A percentile compares a stretch with the other conserved stretches of the same genome.
Evolutionary conservation across 2,888 invertebrate genomes (phyloP).

Genomic region (Nipponacmea schrenckii): DNA sequence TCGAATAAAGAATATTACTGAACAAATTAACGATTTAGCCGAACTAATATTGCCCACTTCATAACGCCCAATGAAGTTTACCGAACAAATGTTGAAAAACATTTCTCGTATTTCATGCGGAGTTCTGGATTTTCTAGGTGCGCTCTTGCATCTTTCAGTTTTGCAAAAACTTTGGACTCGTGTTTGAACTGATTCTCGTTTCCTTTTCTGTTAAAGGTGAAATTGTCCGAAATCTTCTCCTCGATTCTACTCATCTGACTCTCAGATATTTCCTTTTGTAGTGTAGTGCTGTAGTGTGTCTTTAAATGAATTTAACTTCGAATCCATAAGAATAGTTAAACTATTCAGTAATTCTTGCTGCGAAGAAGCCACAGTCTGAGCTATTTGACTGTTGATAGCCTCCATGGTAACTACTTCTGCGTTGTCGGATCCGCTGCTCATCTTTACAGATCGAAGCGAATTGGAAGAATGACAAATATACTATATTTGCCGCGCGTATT

Average conservation of each 20-base stretch:
- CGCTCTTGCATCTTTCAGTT: not conserved
- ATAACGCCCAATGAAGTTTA: too few species aligned
- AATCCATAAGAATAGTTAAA: not conserved
- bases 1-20: too few species aligned
- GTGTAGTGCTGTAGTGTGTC: too few species aligned
- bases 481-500: too few species aligned
- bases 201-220: not conserved
- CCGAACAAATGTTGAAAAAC: too few species aligned
- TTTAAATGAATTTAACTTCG: not conserved
- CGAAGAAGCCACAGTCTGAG: not conserved
- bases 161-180: not conserved
- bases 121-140: not conserved
- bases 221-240: not conserved
- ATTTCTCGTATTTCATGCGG: not conserved
- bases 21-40: too few species aligned
- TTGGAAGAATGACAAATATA: too few species aligned
- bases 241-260: not conserved
- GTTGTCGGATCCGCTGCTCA: too few species aligned
- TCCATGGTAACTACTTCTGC: not conserved
- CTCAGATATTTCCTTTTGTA: not conserved
- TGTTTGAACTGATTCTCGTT: not conserved
- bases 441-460: too few species aligned
- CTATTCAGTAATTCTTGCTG: not conserved
- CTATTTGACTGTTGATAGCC: not conserved
- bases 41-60: too few species aligned